phyloP scores from a whole-genome alignment of 2,113 vertebrate species.

The Dipodomys merriami region DNA sequence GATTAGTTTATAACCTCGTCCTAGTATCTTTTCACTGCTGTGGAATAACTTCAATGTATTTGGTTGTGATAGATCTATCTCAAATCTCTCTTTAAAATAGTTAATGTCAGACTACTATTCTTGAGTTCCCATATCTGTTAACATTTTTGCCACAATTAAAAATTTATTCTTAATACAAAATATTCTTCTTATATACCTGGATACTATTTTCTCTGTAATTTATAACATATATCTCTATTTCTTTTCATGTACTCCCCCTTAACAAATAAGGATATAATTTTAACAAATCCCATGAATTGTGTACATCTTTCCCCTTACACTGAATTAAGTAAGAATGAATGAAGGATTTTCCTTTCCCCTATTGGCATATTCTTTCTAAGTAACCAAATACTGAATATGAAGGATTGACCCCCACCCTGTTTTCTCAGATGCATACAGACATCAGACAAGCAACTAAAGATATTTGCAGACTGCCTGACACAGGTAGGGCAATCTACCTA shows the following conservation, averaged over 20 bases:
- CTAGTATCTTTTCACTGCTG: neutral
- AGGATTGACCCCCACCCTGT: no score
- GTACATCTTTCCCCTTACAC: neutral
- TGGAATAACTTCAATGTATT: neutral
- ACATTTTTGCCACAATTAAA: neutral
- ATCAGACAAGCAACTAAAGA: no score
- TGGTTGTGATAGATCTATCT: slow-evolving; percentile 21
- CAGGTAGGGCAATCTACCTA: no score
- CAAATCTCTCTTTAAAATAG: neutral
- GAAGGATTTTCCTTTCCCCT: no score
- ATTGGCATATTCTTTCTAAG: no score
- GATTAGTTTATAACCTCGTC: neutral
- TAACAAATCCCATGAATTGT: neutral
- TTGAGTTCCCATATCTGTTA: neutral
- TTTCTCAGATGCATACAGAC: no score
- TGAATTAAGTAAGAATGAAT: neutral
- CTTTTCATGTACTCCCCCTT: neutral
- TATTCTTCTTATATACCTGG: neutral
- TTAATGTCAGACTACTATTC: neutral
- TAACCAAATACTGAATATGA: no score
- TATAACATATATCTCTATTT: neutral
- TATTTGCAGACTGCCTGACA: no score
- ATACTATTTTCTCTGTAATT: neutral
- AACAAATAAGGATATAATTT: neutral
- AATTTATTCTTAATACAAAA: neutral